Percentiles rank a stretch among this genome's conserved stretches.
Conservation (phyloP, 1,140 invertebrate species). For the Drosophila tristis region DNA sequence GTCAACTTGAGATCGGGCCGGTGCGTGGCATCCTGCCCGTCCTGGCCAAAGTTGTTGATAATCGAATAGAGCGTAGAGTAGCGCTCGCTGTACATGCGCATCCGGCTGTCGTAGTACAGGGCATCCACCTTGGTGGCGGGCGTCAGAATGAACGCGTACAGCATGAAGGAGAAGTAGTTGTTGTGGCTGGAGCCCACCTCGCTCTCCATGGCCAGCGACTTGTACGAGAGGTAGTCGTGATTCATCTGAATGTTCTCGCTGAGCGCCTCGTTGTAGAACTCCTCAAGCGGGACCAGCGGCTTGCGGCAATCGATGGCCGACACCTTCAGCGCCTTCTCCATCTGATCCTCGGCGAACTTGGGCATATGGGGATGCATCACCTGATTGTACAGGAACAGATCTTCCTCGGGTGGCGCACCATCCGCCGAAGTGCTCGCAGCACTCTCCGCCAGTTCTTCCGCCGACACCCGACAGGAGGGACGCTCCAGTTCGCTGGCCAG, state of each 20-base stretch:
- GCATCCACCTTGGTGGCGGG: slow-evolving; percentile 95
- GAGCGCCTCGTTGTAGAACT: slow-evolving; percentile 97
- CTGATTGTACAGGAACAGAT: slow-evolving; percentile 69
- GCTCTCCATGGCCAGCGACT: slow-evolving; percentile 85
- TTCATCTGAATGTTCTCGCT: slow-evolving; percentile 97
- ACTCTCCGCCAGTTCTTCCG: slow-evolving; percentile 27
- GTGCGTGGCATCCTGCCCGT: slow-evolving; percentile 88
- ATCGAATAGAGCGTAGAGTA: slow-evolving; percentile 91
- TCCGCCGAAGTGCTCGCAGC: slow-evolving; percentile 40
- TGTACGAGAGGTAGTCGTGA: slow-evolving; percentile 95
- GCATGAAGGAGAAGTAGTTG: slow-evolving; percentile 95
- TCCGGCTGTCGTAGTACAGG: slow-evolving; percentile 96
- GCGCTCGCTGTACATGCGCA: slow-evolving; percentile 97
- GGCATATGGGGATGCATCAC: slow-evolving; percentile 81
- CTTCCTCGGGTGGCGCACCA: slow-evolving; percentile 51
- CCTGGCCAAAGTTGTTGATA: slow-evolving; percentile 66
- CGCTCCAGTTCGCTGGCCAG: slow-evolving; percentile 91
- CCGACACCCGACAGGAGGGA: slow-evolving; percentile 57
- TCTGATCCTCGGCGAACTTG: slow-evolving; percentile 85
- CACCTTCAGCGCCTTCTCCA: slow-evolving; percentile 88
- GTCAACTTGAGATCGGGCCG: slow-evolving; percentile 93
- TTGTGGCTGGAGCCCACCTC: slow-evolving; percentile 60
- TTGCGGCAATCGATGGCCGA: slow-evolving; percentile 91
- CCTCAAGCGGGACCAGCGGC: slow-evolving; percentile 92
- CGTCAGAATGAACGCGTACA: slow-evolving; percentile 96